Evolutionary conservation across 2,113 vertebrate genomes (phyloP).

Genomic region (Dendropsophus ebraccatus): DNA sequence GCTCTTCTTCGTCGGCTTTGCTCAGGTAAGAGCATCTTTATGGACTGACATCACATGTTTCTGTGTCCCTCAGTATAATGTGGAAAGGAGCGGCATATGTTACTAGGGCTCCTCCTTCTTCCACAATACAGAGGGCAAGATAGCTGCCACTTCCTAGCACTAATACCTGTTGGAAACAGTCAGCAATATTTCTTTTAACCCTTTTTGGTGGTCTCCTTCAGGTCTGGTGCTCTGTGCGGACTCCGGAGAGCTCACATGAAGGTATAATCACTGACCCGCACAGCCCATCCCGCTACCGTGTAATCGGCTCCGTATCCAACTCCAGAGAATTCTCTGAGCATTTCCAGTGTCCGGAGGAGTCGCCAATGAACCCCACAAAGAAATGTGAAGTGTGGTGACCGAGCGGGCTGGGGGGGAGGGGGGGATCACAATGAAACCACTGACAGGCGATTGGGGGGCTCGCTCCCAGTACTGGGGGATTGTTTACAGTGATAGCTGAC

Average conservation of each 20-base stretch:
- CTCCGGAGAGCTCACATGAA: constrained; percentile 91
- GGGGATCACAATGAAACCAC: constrained; percentile 27
- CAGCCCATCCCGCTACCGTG: constrained; percentile 91
- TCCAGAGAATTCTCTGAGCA: constrained; percentile 88
- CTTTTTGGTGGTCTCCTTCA: constrained; percentile 67
- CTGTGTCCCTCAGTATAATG: too few relatives aligned
- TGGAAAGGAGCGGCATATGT: too few relatives aligned
- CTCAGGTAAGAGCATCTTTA: constrained; percentile 79
- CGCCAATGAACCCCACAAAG: constrained; percentile 89
- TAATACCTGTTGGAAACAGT: too few relatives aligned
- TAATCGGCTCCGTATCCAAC: constrained; percentile 93
- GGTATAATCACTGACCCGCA: constrained; percentile 94
- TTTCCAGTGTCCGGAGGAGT: constrained; percentile 80
- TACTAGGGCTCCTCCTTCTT: too few relatives aligned
- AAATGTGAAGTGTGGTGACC: constrained; percentile 97
- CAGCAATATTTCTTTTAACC: too few relatives aligned
- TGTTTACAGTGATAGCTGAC: too few relatives aligned
- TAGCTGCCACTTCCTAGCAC: too few relatives aligned
- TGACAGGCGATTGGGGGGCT: constrained; percentile 18
- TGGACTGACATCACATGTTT: too few relatives aligned
- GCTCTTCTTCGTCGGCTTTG: constrained; percentile 95
- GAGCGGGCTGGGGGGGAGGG: neutral
- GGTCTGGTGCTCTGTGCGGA: constrained; percentile 96
- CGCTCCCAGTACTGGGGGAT: neutral
- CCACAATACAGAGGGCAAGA: too few relatives aligned